These are phyloP conservation scores for Astropecten irregularis DNA, from an alignment of 53 echinoderm and acorn worm genomes.

Conservation along the genomic window DNA sequence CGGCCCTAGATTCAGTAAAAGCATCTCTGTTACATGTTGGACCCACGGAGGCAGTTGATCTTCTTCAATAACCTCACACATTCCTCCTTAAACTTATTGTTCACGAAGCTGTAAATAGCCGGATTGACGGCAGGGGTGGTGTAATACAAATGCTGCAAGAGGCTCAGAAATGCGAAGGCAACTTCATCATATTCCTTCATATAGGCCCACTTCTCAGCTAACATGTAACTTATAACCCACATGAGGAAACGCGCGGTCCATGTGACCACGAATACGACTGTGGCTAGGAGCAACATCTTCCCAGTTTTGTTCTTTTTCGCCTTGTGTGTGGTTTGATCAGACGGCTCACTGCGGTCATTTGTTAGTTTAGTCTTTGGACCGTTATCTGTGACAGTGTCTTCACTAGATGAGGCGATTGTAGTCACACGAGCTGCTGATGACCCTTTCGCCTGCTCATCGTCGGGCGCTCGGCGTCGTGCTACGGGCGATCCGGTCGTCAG, in stretches of 20 bases:
- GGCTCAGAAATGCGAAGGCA: conserved; percentile 61
- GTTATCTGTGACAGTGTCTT: conserved; percentile 3
- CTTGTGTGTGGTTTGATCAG: neutral
- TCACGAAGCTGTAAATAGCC: conserved; percentile 77
- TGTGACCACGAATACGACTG: conserved; percentile 74
- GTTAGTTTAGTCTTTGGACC: conserved; percentile 14
- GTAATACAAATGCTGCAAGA: conserved; percentile 78
- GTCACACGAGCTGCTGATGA: neutral
- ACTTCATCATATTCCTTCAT: conserved; percentile 24
- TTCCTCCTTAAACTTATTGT: conserved; percentile 69
- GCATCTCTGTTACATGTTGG: neutral
- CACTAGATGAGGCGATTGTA: conserved; percentile 1
- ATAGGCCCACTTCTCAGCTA: conserved; percentile 39
- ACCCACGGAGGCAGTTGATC: neutral
- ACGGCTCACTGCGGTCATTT: neutral
- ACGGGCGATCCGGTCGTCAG: neutral
- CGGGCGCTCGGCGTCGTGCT: neutral
- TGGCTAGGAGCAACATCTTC: conserved; percentile 80
- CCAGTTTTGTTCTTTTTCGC: conserved; percentile 55
- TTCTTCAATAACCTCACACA: conserved; percentile 41
- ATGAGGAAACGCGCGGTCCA: conserved; percentile 84
- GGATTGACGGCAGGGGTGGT: conserved; percentile 81
- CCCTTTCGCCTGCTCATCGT: neutral
- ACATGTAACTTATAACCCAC: conserved; percentile 62
- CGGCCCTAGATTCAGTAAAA: no score